phyloP scores from a whole-genome alignment of 2,797 vertebrate genomes.

The Danio tinwini region DNA sequence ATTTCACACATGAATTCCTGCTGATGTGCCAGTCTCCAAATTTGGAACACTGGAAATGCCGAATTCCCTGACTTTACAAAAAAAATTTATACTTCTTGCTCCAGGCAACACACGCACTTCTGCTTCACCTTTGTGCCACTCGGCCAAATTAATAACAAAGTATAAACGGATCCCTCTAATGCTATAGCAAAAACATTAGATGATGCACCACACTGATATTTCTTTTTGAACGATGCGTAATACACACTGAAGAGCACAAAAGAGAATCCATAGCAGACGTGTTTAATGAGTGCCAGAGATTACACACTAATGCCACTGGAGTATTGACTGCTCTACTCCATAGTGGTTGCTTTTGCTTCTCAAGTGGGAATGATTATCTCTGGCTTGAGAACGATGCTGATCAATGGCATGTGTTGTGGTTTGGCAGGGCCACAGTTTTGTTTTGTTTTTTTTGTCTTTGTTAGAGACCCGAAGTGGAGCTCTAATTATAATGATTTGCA shows the following conservation, averaged over 20 bases:
- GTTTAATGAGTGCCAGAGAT: slow-evolving; percentile 71
- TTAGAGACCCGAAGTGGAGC: background rate
- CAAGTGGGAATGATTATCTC: slow-evolving; percentile 37
- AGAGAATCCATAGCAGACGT: slow-evolving; percentile 61
- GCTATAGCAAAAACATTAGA: background rate
- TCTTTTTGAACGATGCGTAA: background rate
- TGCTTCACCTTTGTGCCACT: background rate
- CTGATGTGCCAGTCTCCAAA: no score
- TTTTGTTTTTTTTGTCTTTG: slow-evolving; percentile 7
- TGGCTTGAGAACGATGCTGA: slow-evolving; percentile 26
- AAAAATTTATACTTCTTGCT: background rate
- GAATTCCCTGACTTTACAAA: background rate
- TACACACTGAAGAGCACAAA: background rate
- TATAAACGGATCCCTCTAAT: background rate
- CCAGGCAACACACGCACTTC: slow-evolving; percentile 4
- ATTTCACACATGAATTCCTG: background rate
- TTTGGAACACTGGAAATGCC: background rate
- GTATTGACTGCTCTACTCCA: slow-evolving; percentile 41
- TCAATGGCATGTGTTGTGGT: slow-evolving; percentile 36
- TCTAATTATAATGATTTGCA: slow-evolving; percentile 29
- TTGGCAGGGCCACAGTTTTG: background rate
- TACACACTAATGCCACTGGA: slow-evolving; percentile 64
- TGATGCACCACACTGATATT: background rate
- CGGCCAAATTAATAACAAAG: background rate
- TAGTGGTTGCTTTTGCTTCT: slow-evolving; percentile 31